phyloP scores from a whole-genome alignment of 2,797 vertebrate species.

The Tenualosa ilisha region DNA sequence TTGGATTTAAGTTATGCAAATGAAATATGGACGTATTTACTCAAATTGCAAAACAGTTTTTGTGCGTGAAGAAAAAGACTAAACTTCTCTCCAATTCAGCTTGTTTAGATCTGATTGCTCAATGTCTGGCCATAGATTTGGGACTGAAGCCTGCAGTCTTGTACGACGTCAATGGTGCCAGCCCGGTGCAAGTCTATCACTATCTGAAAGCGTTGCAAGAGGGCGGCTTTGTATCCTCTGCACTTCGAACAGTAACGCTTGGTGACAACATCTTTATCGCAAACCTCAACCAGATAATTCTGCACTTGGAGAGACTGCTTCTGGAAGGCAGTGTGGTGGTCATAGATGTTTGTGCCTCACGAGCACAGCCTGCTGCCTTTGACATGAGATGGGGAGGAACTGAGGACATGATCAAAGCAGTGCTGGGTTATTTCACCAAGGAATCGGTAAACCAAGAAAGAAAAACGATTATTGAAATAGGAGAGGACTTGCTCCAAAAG shows the following conservation, averaged over 20 bases:
- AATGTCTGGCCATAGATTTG: conserved; percentile 80
- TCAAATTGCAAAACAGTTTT: conserved; percentile 57
- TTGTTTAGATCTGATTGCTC: conserved; percentile 79
- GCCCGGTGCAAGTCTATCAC: conserved; percentile 69
- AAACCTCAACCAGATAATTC: conserved; percentile 58
- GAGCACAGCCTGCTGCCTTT: conserved; percentile 66
- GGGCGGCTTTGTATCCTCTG: conserved; percentile 63
- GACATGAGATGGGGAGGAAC: conserved; percentile 50
- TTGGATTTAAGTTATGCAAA: not conserved
- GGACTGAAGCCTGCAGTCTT: conserved; percentile 87
- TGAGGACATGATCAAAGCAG: conserved; percentile 53
- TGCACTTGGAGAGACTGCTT: conserved; percentile 66
- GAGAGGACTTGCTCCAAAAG: conserved; percentile 56
- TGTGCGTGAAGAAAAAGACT: conserved; percentile 70
- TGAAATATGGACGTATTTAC: not conserved
- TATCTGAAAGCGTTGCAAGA: conserved; percentile 76
- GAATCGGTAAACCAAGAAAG: conserved; percentile 31
- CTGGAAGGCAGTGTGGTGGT: conserved; percentile 53
- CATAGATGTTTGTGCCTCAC: conserved; percentile 75
- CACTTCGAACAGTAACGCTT: conserved; percentile 74
- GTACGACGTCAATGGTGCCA: conserved; percentile 79
- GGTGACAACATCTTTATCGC: conserved; percentile 75
- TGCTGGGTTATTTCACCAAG: conserved; percentile 68
- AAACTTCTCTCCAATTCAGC: conserved; percentile 63
- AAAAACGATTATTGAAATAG: conserved; percentile 49